phyloP scores from a whole-genome alignment of 2,888 invertebrate genomes.

The Tinea semifulvella region DNA sequence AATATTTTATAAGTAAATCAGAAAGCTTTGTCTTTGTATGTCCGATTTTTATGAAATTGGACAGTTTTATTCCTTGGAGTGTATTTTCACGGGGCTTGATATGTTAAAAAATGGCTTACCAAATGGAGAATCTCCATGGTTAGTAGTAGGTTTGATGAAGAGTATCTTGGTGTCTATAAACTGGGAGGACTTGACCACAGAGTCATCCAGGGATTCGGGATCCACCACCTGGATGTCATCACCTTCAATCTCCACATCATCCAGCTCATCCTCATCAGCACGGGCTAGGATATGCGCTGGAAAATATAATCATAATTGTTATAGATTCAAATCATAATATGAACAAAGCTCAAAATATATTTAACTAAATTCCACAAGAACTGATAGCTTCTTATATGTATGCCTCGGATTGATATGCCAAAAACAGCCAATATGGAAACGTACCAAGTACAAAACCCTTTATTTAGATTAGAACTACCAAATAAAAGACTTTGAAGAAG shows the following conservation, averaged over 20 bases:
- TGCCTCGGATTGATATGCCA: no score
- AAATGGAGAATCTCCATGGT: conserved; percentile 69
- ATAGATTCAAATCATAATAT: background rate
- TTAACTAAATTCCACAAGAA: no score
- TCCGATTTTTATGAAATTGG: no score
- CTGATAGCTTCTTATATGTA: no score
- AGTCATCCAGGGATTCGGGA: conserved; percentile 69
- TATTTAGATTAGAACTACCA: no score
- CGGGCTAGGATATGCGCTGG: conserved; percentile 59
- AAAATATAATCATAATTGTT: background rate
- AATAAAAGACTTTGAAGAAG: no score
- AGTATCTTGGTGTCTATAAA: conserved; percentile 92
- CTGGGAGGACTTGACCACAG: conserved; percentile 76
- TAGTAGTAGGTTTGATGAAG: conserved; percentile 82
- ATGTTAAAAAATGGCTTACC: conserved; percentile 69
- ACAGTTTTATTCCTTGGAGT: no score
- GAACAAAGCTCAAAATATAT: background rate
- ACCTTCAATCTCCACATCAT: conserved; percentile 74
- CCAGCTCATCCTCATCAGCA: conserved; percentile 74
- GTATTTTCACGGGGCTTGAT: no score
- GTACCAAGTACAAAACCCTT: no score
- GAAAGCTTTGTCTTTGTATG: no score
- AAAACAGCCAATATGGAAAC: no score
- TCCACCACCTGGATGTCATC: conserved; percentile 71
- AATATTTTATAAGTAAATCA: no score